phyloP scores from a whole-genome alignment of 2,113 vertebrate species.

The Percopsis transmontana region DNA sequence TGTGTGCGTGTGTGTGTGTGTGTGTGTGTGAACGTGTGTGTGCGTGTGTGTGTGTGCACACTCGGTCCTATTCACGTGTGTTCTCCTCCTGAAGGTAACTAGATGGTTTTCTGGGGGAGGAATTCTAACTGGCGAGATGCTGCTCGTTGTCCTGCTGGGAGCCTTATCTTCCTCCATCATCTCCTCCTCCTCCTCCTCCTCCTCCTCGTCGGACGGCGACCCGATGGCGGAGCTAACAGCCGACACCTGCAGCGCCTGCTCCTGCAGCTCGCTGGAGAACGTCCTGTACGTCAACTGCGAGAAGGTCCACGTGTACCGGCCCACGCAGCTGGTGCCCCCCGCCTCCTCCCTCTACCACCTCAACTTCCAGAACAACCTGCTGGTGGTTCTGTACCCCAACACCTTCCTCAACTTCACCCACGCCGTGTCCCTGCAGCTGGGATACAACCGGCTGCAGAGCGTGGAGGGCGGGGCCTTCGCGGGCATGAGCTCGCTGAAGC shows the following conservation, averaged over 20 bases:
- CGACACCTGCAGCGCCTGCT: slow-evolving; percentile 96
- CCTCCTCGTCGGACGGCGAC: slow-evolving; percentile 60
- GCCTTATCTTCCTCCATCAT: slow-evolving; percentile 82
- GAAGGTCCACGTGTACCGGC: slow-evolving; percentile 94
- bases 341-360: slow-evolving; percentile 94
- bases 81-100: slow-evolving; percentile 76
- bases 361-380: slow-evolving; percentile 97
- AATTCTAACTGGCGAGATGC: slow-evolving; percentile 93
- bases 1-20: slow-evolving; percentile 12
- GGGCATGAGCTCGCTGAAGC: slow-evolving; percentile 94
- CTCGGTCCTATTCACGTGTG: slow-evolving; percentile 23
- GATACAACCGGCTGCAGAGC: slow-evolving; percentile 98
- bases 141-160: slow-evolving; percentile 95
- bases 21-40: slow-evolving; percentile 22
- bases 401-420: slow-evolving; percentile 97
- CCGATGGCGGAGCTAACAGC: slow-evolving; percentile 77
- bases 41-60: background rate
- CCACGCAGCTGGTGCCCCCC: slow-evolving; percentile 93
- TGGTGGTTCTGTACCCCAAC: slow-evolving; percentile 94
- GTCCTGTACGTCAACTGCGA: slow-evolving; percentile 99
- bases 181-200: slow-evolving; percentile 65
- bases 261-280: slow-evolving; percentile 96
- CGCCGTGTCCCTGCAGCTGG: slow-evolving; percentile 96
- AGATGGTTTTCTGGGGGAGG: slow-evolving; percentile 88
- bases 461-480: slow-evolving; percentile 96